phyloP scores from a whole-genome alignment of 2,888 invertebrate genomes.

The Thera britannica region DNA sequence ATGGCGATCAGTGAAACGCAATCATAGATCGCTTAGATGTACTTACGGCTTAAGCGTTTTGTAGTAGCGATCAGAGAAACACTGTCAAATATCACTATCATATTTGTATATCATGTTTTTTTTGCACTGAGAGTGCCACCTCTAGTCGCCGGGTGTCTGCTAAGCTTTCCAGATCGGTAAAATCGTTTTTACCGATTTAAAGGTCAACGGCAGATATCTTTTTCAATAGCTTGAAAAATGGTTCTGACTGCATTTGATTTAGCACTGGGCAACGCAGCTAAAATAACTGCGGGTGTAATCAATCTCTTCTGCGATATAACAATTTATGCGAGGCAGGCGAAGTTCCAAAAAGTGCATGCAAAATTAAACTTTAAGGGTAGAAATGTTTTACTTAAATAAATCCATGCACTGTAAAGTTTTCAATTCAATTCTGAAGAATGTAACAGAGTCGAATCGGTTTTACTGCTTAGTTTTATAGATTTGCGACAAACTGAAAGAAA shows the following conservation, averaged over 20 bases:
- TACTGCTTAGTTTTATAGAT: constrained; percentile 36
- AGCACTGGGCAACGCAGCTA: neutral
- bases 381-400: neutral
- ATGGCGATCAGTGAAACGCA: no score
- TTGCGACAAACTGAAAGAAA: constrained; percentile 21
- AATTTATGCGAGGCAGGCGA: no score
- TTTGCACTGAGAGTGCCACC: neutral
- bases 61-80: no score
- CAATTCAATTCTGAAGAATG: constrained; percentile 9
- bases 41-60: no score
- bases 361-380: no score
- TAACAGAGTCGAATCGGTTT: constrained; percentile 20
- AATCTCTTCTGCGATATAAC: neutral
- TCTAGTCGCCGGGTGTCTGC: constrained; percentile 19
- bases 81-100: no score
- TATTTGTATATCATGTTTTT: neutral
- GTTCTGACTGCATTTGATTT: constrained; percentile 14
- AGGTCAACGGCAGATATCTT: constrained; percentile 19
- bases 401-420: constrained; percentile 1
- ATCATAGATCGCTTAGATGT: no score
- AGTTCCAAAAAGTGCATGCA: no score
- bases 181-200: constrained; percentile 30
- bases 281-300: neutral
- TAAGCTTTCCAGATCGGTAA: constrained; percentile 28
- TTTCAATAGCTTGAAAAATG: constrained; percentile 17